Evolutionary conservation across 2,113 vertebrate species (phyloP), one percentile per base, ranked within the genome.

Genomic region (Danio rerio): DNA sequence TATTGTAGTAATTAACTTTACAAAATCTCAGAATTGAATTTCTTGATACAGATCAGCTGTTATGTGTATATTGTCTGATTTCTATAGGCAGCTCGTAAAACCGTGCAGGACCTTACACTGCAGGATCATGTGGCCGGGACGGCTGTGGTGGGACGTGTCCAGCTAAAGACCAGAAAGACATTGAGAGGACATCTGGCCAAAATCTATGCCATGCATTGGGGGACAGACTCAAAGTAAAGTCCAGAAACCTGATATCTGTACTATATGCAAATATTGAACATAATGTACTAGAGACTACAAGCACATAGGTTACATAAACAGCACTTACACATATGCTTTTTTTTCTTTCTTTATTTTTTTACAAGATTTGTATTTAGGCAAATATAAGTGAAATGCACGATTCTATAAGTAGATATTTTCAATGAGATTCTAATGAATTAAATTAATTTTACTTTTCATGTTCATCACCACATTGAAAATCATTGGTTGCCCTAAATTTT

Each of bases 201-300:
- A 94, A 98, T 99, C 93, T 99, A 99, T 0, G 98, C 98, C 55
- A 96, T 98, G 96, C 98, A 99, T 92, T 99, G 97, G 98, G 90
- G 91, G 82, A 94, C 96, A 0, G 98, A 98, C 86, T 95, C 96
- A 84, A 96, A 94, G 97, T 99, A 93, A 95, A 91, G 18, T n/a
- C 8, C 31, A 45, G 8, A 16, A 43, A 10, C 11, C 59, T 61
- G 13, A 9, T 18, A 20, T 18, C 59, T 61, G 5, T 9, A 18
- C 43, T 50, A 72, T 16, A 72, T 72, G 69, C 69, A 72, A 72
- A 72, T 72, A 74, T 9, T 31, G 31, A 31, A 31, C 31, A 31
- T 31, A 31, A 31, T 20, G 43, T 45, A 31, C 55, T 42, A 55
- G 50, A 31, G 31, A 61, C 31, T 59, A 52, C 68, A 81, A 13